Evolutionary conservation across 1,140 invertebrate genomes (phyloP).

Genomic region (Dolichoris vasculosae): DNA sequence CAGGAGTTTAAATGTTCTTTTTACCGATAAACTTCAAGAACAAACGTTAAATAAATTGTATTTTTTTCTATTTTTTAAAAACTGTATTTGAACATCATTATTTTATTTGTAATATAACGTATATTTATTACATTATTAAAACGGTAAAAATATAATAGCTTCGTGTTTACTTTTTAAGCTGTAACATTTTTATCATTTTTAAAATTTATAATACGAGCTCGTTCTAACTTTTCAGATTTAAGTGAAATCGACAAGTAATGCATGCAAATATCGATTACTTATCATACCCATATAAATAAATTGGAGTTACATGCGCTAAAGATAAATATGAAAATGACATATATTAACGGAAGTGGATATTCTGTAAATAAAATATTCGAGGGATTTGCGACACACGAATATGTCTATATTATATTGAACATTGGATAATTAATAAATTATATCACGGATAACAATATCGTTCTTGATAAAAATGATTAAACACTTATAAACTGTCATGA

Average conservation of each 20-base stretch:
- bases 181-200: background rate
- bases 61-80: background rate
- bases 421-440: slow-evolving; percentile 42
- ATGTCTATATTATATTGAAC: slow-evolving; percentile 48
- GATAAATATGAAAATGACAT: background rate
- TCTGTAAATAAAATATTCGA: background rate
- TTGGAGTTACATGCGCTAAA: background rate
- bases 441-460: slow-evolving; percentile 27
- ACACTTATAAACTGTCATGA: slow-evolving; percentile 36
- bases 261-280: background rate
- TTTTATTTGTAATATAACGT: background rate
- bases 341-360: background rate
- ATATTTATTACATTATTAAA: background rate
- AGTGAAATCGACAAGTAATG: background rate
- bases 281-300: too few species aligned
- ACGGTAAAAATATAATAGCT: background rate
- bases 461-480: slow-evolving; percentile 40
- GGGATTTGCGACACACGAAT: slow-evolving; percentile 3
- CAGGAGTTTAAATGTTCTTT: too few species aligned
- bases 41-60: background rate
- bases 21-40: background rate
- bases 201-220: background rate
- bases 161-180: background rate
- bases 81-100: background rate
- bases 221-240: background rate